A percentile compares a stretch with the other conserved stretches of the same genome.
Evolutionary conservation across 2,888 invertebrate species (phyloP).

Genomic region (Ischnura elegans): DNA sequence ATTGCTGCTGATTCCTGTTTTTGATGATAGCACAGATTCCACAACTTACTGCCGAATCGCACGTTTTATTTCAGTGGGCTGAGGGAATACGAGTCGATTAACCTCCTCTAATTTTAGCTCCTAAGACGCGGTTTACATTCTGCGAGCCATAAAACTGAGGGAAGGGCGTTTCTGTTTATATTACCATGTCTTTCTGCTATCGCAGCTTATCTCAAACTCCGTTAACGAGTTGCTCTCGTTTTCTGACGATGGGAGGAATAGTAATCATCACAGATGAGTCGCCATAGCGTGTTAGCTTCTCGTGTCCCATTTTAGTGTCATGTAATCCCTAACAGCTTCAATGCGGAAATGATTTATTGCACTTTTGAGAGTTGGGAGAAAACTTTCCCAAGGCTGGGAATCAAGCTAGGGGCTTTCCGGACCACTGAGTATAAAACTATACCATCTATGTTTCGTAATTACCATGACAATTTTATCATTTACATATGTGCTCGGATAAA

Average conservation of each 20-base stretch:
- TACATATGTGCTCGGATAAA: no score
- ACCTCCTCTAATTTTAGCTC: not conserved
- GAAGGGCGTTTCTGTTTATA: not conserved
- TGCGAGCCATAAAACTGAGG: not conserved
- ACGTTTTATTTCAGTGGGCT: not conserved
- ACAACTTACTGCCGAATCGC: no score
- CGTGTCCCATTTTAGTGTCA: not conserved
- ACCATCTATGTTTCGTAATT: no score
- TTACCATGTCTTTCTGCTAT: not conserved
- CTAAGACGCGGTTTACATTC: not conserved
- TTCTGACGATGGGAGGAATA: not conserved
- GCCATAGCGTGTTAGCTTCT: not conserved
- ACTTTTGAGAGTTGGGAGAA: no score
- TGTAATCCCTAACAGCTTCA: no score
- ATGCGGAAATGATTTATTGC: no score
- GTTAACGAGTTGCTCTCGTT: not conserved
- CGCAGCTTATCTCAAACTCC: not conserved
- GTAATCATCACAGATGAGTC: not conserved
- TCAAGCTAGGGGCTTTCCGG: no score
- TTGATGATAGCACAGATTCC: no score
- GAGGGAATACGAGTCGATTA: not conserved
- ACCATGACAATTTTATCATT: no score
- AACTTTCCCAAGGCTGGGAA: no score
- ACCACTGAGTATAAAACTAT: no score
- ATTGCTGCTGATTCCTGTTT: no score